Percentiles rank a stretch among this genome's conserved stretches.
Evolutionary conservation across 2,113 vertebrate species (phyloP).

Genomic region (Quiscalus mexicanus): DNA sequence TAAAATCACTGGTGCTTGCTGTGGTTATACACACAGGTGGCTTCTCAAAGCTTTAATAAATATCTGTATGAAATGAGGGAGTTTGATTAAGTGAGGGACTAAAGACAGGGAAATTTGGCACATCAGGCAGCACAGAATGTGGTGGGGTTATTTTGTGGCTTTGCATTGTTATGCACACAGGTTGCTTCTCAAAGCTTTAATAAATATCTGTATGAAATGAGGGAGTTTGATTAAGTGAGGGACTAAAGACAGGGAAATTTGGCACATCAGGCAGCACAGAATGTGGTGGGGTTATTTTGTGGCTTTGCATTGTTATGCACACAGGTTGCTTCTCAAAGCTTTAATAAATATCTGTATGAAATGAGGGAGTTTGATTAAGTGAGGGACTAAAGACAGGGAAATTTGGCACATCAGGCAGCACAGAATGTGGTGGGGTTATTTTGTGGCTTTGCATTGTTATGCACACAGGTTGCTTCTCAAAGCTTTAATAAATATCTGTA

Average conservation of each 20-base stretch:
- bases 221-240: not conserved
- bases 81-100: too few species aligned
- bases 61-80: too few species aligned
- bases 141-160: not conserved
- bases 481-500: too few species aligned
- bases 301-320: not conserved
- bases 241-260: not conserved
- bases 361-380: too few species aligned
- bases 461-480: not conserved
- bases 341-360: too few species aligned
- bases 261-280: not conserved
- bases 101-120: not conserved
- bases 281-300: not conserved
- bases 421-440: too few species aligned
- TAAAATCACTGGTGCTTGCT: not conserved
- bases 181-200: not conserved
- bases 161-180: not conserved
- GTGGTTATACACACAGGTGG: not conserved
- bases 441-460: not conserved
- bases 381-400: too few species aligned
- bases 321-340: too few species aligned
- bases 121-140: not conserved
- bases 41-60: not conserved
- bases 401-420: too few species aligned
- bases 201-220: not conserved